These are phyloP conservation scores for Arctocebus calabarensis DNA, from an alignment of 2,797 vertebrate species.

Conservation along the genomic window DNA sequence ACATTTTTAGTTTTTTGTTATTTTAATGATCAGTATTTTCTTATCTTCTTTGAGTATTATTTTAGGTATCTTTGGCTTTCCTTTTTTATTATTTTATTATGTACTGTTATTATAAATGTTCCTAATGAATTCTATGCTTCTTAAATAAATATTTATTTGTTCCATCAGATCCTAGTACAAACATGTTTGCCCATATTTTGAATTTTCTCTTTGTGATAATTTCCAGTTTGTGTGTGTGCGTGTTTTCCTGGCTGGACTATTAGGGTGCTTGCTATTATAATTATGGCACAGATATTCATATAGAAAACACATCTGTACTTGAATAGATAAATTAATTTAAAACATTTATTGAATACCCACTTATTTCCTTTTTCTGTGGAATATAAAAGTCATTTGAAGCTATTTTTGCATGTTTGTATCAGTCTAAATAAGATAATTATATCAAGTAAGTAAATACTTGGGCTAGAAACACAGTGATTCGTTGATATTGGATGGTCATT, in stretches of 20 bases:
- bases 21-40: not conserved
- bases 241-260: not conserved
- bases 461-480: not conserved
- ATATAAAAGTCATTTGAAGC: not conserved
- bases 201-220: not conserved
- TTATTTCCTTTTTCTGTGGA: not conserved
- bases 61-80: not conserved
- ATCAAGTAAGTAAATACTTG: not conserved
- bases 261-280: not conserved
- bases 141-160: constrained; percentile 34
- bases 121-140: not conserved
- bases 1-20: not conserved
- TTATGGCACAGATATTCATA: not conserved
- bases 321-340: not conserved
- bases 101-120: not conserved
- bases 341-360: not conserved
- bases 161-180: not conserved
- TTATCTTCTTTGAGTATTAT: not conserved
- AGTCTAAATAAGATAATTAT: not conserved
- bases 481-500: not conserved
- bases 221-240: not conserved
- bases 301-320: not conserved
- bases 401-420: not conserved
- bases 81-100: not conserved
- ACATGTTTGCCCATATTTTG: not conserved